Evolutionary conservation across 1,140 invertebrate species (phyloP).

Genomic region (Teleogryllus occipitalis): DNA sequence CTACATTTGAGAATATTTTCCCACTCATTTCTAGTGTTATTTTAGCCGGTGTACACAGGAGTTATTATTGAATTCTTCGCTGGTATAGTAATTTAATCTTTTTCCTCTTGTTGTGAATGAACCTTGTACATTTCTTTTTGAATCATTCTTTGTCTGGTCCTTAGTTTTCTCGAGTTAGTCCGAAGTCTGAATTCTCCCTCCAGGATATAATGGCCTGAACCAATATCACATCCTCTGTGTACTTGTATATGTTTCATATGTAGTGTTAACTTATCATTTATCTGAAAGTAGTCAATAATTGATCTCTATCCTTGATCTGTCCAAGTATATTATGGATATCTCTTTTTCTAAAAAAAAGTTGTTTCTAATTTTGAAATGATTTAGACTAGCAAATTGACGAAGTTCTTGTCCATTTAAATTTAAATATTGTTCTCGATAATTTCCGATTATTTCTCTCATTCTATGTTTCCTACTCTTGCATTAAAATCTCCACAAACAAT

Average conservation of each 20-base stretch:
- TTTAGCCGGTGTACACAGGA: neutral
- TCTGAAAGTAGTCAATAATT: neutral
- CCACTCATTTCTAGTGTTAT: neutral
- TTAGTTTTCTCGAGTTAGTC: neutral
- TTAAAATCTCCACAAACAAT: too few relatives aligned
- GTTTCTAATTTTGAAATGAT: neutral
- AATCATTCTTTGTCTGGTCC: neutral
- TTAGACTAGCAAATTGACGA: neutral
- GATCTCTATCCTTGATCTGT: neutral
- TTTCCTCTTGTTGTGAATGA: neutral
- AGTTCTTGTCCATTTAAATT: slow-evolving; percentile 1
- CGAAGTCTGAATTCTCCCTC: neutral
- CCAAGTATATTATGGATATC: neutral
- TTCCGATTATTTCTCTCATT: neutral
- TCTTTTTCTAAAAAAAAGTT: neutral
- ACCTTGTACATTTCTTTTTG: neutral
- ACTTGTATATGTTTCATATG: neutral
- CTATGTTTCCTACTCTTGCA: neutral
- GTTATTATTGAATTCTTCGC: neutral
- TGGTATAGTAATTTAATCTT: neutral
- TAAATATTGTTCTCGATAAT: neutral
- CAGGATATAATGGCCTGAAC: neutral
- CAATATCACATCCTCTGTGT: neutral
- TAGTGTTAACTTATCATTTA: neutral
- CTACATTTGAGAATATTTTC: neutral